Percentiles rank a stretch among this genome's conserved stretches.
Conservation (phyloP, 2,888 invertebrate genomes). For the Pilophorus perplexus region DNA sequence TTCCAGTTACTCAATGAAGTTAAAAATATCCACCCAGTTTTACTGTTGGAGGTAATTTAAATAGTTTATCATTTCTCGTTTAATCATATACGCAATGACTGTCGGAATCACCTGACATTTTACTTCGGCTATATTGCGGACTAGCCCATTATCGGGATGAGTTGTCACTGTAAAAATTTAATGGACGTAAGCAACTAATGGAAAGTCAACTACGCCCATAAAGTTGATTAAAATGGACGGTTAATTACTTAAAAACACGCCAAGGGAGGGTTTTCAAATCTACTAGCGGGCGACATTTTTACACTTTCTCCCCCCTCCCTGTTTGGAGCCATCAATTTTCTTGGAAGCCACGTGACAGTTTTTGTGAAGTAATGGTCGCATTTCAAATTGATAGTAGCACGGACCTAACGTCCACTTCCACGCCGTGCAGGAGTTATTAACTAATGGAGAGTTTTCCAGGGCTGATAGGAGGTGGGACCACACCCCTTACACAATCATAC, state of each 20-base stretch:
- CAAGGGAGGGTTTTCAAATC: not conserved
- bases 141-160: too few species aligned
- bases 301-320: too few species aligned
- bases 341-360: not conserved
- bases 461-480: conserved; percentile 7
- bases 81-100: too few species aligned
- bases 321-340: not conserved
- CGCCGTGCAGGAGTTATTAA: not conserved
- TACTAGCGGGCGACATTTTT: too few species aligned
- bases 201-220: not conserved
- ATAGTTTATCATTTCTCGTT: too few species aligned
- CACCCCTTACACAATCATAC: not conserved
- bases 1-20: too few species aligned
- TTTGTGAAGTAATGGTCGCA: conserved; percentile 10
- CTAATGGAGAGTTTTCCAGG: conserved; percentile 9
- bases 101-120: too few species aligned
- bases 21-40: too few species aligned
- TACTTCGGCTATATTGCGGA: too few species aligned
- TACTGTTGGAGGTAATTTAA: too few species aligned
- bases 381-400: conserved; percentile 7
- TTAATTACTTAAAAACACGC: conserved; percentile 5
- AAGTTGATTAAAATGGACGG: conserved; percentile 1
- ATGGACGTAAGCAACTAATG: too few species aligned
- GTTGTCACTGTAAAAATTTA: too few species aligned
- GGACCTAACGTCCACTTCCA: not conserved